phyloP scores from a whole-genome alignment of 2,113 vertebrate genomes.

The Gymnogyps californianus region DNA sequence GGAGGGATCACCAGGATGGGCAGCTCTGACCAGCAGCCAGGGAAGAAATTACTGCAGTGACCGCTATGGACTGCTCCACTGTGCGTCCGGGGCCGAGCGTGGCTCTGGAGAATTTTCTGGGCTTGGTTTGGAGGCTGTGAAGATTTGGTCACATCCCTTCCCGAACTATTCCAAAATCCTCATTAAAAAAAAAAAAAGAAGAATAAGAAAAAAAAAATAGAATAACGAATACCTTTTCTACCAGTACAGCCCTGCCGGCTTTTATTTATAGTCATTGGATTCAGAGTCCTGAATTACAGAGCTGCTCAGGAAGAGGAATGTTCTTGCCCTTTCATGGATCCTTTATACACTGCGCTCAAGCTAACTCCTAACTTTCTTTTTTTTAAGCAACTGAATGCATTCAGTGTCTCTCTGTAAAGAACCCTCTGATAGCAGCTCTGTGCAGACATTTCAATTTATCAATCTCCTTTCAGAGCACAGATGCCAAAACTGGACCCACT shows the following conservation, averaged over 20 bases:
- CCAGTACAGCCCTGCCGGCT: not conserved
- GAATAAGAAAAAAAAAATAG: accelerated
- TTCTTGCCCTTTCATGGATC: constrained; percentile 25
- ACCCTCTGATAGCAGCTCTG: not conserved
- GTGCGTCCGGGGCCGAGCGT: accelerated
- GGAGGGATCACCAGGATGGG: not conserved
- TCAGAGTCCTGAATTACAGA: not conserved
- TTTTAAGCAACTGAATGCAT: not conserved
- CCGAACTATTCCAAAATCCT: not conserved
- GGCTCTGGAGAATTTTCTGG: not conserved
- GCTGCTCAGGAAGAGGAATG: constrained; percentile 36
- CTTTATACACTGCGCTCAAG: not conserved
- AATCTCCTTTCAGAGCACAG: not conserved
- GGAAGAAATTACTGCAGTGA: not conserved
- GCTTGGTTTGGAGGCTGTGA: not conserved
- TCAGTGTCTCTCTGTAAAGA: not conserved
- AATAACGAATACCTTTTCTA: not conserved
- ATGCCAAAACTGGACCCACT: not conserved
- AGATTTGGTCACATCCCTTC: not conserved
- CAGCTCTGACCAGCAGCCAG: accelerated
- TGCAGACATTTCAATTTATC: not conserved
- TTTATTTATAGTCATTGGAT: not conserved
- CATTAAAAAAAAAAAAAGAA: not conserved
- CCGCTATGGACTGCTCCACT: accelerated
- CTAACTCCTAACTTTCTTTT: not conserved